A percentile compares a stretch with the other conserved stretches of the same genome.
Conservation (phyloP, 1,140 invertebrate species). For the Drosophila nasuta region DNA sequence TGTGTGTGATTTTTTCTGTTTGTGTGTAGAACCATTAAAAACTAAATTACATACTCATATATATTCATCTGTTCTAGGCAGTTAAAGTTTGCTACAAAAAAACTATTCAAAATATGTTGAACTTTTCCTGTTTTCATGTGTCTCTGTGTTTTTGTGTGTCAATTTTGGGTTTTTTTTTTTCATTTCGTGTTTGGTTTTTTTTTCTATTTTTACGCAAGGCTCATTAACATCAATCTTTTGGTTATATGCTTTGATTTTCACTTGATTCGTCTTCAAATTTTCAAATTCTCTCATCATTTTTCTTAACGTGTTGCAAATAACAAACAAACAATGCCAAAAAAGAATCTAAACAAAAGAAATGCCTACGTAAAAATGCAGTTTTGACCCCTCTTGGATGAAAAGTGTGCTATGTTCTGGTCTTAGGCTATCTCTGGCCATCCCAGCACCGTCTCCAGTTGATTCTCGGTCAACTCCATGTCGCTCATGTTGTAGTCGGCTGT, state of each 20-base stretch:
- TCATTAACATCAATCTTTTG: slow-evolving; percentile 65
- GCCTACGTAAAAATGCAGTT: slow-evolving; percentile 42
- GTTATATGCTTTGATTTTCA: slow-evolving; percentile 54
- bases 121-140: slow-evolving; percentile 63
- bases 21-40: slow-evolving; percentile 52
- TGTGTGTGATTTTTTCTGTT: slow-evolving; percentile 25
- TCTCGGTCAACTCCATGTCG: slow-evolving; percentile 59
- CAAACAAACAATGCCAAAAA: slow-evolving; percentile 25
- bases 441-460: slow-evolving; percentile 71
- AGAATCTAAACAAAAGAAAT: slow-evolving; percentile 33
- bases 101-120: slow-evolving; percentile 74
- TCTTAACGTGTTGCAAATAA: background rate
- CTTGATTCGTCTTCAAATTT: slow-evolving; percentile 29
- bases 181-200: background rate
- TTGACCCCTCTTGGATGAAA: background rate
- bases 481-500: slow-evolving; percentile 79
- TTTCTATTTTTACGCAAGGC: slow-evolving; percentile 50
- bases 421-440: slow-evolving; percentile 60
- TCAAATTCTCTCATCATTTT: slow-evolving; percentile 34
- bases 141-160: slow-evolving; percentile 31
- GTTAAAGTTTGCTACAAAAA: slow-evolving; percentile 80
- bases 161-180: slow-evolving; percentile 2
- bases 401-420: background rate
- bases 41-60: slow-evolving; percentile 69
- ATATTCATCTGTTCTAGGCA: slow-evolving; percentile 79